Evolutionary conservation across 1,140 invertebrate genomes (phyloP), one percentile per base, ranked within the genome.

Genomic region (Sitobion miscanthi): DNA sequence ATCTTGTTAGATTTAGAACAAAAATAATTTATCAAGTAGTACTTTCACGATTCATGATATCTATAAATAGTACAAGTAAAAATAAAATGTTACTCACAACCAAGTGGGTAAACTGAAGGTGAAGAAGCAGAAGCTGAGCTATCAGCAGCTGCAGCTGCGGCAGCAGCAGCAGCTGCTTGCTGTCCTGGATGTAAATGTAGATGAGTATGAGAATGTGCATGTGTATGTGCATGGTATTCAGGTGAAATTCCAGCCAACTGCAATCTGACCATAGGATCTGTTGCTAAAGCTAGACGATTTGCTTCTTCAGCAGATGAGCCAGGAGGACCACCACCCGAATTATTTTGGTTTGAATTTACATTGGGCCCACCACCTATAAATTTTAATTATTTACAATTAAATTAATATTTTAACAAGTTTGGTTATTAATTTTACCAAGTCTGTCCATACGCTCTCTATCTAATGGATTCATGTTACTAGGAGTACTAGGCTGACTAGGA

Each of bases 381-480:
- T 7, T 77, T 86, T 52, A 42, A 30, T 77, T 88, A 91, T 25
- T 42, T n/a, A 25, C 21, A 92, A 25, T n/a, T 45, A 17, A 83
- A 90, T 21, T 21, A 9, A n/a, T 42, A 90, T 42, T 90, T 45
- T n/a, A 69, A 52, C 25, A 82, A 38, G 7, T 0, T 92, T 49
- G 35, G 47, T 38, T 8, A 45, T 45, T 35, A 30, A 88, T 90
- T 93, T 94, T 94, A 95, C 98, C 98, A 94, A 98, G 95, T 94
- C 97, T 95, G 95, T 98, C 98, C 47, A 99, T 95, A 93, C 98
- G 96, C 95, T 99, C 98, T 86, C 98, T 96, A 95, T 99, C 98
- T 94, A 98, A 93, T 57, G 95, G 96, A 94, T 94, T 95, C 94
- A 94, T 92, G n/a, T 94, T 94, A 52, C 93, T 93, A 85, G 94